Base-by-base conservation (phyloP, 1,140 invertebrate genomes). In the Paraescarpia echinospica region DNA sequence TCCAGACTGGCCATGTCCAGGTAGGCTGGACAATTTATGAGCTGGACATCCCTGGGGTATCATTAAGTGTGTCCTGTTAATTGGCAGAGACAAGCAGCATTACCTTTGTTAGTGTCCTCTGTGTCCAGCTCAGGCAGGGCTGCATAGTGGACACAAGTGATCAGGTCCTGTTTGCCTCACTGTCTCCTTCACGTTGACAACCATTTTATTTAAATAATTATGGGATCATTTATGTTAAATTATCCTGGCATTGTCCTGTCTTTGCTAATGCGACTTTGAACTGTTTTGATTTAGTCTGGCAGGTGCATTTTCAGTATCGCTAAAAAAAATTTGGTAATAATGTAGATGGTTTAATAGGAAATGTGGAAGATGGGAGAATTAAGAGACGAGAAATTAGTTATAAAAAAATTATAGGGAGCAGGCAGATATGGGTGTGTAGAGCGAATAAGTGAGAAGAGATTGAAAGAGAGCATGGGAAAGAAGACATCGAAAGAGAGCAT, bases 31-130 rank as follows among this genome's bases (percentile, higher is more conserved):
- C 41, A 12, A 77, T 77, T 77, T 77, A 77, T 77, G 59, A 77
- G 59, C 59, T 77, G 18, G 27, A 77, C 59, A 27, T 77, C 59
- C 59, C 59, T 77, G 22, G 59, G 59, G 59, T 77, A 18, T 77
- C 59, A 77, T 77, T 77, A 77, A 31, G 59, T 18, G 18, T 77
- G 59, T 77, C 59, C 59, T 14, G 59, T 77, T 77, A 77, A 77
- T 77, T 77, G 59, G 59, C 59, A 77, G 59, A 77, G 59, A 77
- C 59, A 77, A 77, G 59, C 59, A 77, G 59, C 59, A 77, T 77
- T 77, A 77, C 59, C 59, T 77, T 77, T 77, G 59, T 77, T 27
- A 77, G 18, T 77, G 4, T 77, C 59, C 59, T 14, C 18, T 77
- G 41, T 12, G 12, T 4, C 41, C 41, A 41, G 12, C 41, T 41